Evolutionary conservation across 2,113 vertebrate species (phyloP), one percentile per base, ranked within the genome.

Genomic region (Ageneiosus marmoratus): DNA sequence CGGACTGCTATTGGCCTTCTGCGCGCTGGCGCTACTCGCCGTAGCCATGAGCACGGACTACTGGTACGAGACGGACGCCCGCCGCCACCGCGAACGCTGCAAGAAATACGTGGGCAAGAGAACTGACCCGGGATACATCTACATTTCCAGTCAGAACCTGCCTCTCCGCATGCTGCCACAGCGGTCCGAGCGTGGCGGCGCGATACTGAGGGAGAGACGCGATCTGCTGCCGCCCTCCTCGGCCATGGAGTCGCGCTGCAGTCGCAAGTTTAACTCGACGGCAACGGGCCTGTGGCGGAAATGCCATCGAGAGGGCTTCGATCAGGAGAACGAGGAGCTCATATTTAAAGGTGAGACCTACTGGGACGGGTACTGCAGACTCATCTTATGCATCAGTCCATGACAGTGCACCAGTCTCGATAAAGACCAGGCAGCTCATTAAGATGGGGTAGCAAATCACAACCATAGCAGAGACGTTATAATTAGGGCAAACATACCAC

Each of bases 61-160:
- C 87, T 97, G 96, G 96, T 97, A 97, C 88, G 95, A 97, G 93
- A 97, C 96, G 5, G 96, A 97, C 86, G 96, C 96, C 22, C 92
- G 96, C 89, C 93, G 95, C 84, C 95, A 97, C 93, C 94, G 95
- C 73, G 94, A 96, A 63, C 94, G 96, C 88, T 97, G 96, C 93
- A 95, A 95, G 89, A 95, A 94, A 90, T 96, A 94, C 79, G 94
- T 94, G 48, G 95, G 95, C 90, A 96, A 96, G 90, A 93, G 95
- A 84, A 95, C 92, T 87, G 95, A 97, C 89, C 95, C 95, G 2
- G 96, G 96, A 32, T 96, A 95, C 88, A 97, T 97, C 77, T 96
- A 96, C 87, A 96, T 95, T 82, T 95, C 95, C 86, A 95, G 92
- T 88, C 94, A 94, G 85, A 96, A 96, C 91, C 95, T 97, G 20